These are phyloP conservation scores for Morpho deidamia DNA, from an alignment of 2,888 invertebrate species.

Conservation along the genomic window DNA sequence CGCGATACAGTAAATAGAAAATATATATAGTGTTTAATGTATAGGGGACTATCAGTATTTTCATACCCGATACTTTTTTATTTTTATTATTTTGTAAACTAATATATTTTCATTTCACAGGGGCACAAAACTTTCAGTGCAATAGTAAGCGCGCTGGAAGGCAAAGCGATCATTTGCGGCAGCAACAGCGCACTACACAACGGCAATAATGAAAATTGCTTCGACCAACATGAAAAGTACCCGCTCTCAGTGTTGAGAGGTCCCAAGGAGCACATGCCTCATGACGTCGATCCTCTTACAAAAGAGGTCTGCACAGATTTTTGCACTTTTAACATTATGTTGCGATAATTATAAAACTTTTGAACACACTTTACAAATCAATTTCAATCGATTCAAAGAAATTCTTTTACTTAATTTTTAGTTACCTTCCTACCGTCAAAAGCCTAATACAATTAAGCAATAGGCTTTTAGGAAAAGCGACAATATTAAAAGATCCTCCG, in stretches of 20 bases:
- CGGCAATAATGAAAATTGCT: conserved; percentile 78
- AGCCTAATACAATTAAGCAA: too few species aligned
- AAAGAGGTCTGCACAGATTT: conserved; percentile 83
- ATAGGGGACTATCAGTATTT: too few species aligned
- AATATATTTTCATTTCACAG: conserved; percentile 41
- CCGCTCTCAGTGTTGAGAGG: conserved; percentile 85
- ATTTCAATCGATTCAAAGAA: too few species aligned
- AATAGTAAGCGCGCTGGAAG: conserved; percentile 75
- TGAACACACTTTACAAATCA: too few species aligned
- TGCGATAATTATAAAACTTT: too few species aligned
- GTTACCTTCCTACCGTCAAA: too few species aligned
- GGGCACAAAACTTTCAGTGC: conserved; percentile 81
- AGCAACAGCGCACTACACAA: conserved; percentile 67
- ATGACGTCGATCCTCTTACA: conserved; percentile 88
- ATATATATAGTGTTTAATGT: too few species aligned
- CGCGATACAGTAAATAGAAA: too few species aligned
- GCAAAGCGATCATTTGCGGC: conserved; percentile 64
- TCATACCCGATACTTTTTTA: neutral
- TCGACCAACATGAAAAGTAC: conserved; percentile 89
- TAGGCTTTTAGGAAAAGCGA: too few species aligned
- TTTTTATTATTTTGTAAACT: neutral
- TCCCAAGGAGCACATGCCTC: conserved; percentile 87
- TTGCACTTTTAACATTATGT: neutral
- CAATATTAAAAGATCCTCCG: too few species aligned
- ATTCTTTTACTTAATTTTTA: too few species aligned